Conservation (phyloP, 2,113 vertebrate genomes). For the Phocoena sinus region DNA sequence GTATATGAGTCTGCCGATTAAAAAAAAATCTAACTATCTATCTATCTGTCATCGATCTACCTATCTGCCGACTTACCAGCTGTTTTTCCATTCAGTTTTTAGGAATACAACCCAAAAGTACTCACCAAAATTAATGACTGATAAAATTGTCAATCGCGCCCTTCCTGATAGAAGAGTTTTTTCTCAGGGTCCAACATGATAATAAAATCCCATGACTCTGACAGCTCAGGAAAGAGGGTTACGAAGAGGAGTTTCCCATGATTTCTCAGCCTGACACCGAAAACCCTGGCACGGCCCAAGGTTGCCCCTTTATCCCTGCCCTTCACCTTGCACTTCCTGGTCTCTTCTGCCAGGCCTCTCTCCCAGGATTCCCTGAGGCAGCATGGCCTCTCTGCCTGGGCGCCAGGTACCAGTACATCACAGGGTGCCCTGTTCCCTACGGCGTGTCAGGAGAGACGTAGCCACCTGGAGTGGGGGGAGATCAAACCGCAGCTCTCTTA, state of each 20-base stretch:
- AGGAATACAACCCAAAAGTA: not conserved
- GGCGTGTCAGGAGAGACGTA: not conserved
- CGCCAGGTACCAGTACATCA: not conserved
- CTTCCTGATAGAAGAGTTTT: not conserved
- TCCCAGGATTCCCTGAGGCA: not conserved
- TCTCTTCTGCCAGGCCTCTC: not conserved
- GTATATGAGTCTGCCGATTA: not conserved
- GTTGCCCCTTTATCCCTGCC: not conserved
- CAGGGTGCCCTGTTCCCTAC: not conserved
- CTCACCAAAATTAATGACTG: not conserved
- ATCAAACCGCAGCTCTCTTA: not conserved
- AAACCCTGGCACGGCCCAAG: not conserved
- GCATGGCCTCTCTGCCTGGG: not conserved
- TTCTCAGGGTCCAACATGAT: not conserved
- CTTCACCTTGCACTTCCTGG: not conserved
- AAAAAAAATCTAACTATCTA: not conserved
- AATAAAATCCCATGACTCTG: not conserved
- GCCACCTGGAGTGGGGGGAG: not conserved
- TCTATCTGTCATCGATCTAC: not conserved
- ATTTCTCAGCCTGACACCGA: not conserved
- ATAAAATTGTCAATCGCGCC: not conserved
- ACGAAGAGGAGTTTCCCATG: not conserved
- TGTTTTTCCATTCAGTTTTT: not conserved
- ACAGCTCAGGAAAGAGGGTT: not conserved
- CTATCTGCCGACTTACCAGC: not conserved